Evolutionary conservation across 2,113 vertebrate genomes (phyloP).

Genomic region (Pyrgilauda ruficollis): DNA sequence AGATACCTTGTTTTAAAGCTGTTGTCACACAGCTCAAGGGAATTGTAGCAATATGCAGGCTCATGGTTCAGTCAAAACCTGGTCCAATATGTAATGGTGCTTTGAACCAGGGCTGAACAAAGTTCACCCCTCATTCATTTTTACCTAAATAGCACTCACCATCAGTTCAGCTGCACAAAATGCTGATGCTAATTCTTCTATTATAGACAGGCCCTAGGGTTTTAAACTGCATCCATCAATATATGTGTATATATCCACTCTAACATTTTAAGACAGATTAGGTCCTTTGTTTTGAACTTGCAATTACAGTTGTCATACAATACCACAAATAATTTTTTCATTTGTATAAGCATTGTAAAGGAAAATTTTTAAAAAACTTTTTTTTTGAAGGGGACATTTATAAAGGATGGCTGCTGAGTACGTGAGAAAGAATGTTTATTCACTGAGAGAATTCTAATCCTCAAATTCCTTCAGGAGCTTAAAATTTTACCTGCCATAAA

Average conservation of each 20-base stretch:
- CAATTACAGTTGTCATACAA: neutral
- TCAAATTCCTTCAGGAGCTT: neutral
- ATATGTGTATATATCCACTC: neutral
- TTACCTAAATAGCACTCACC: neutral
- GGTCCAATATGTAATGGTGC: neutral
- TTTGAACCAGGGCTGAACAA: neutral
- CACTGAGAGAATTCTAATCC: neutral
- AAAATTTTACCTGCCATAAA: neutral
- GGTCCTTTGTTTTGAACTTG: neutral
- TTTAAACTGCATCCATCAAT: neutral
- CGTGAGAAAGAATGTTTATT: neutral
- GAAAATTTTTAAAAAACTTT: neutral
- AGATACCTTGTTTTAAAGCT: neutral
- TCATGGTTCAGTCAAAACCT: neutral
- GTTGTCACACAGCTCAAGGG: neutral
- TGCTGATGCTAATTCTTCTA: neutral
- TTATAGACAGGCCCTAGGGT: neutral
- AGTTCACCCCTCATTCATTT: neutral
- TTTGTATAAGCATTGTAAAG: neutral
- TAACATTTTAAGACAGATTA: slow-evolving; percentile 11
- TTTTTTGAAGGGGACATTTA: neutral
- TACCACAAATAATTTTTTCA: neutral
- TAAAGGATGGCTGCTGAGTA: neutral
- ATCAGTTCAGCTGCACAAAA: neutral
- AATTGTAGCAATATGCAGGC: neutral